Base-by-base conservation (phyloP, 2,113 vertebrate species). In the Octodon degus region DNA sequence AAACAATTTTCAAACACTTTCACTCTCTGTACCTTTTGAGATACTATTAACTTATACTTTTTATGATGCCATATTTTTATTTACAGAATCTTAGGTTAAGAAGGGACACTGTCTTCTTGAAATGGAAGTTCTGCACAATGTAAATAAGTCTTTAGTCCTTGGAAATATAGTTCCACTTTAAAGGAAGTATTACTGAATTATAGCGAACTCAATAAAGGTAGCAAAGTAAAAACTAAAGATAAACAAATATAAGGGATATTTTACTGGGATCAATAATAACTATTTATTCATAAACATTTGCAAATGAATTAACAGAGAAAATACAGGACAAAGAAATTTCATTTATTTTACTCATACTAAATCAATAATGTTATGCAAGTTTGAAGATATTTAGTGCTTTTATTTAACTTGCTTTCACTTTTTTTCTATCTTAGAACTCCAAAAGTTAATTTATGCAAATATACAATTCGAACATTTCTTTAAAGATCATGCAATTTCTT, bases 381-480 rank as follows among this genome's bases (percentile, higher is more conserved):
- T 62, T 34, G 19, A 92, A 82, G 14, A 9, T 67, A 65, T 2
- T 89, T 62, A 87, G 43, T 80, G 20, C 70, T 43, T 93, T 90
- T 86, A 40, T 86, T 86, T 68, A 24, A 53, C 67, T 25, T 60
- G 2, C 37, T 70, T 10, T 24, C 47, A 50, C 22, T 37, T 68
- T 88, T 62, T 86, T 86, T 43, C 17, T 68, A 2, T 32, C 22
- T 87, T 43, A 43, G 24, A n/a, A n/a, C n/a, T n/a, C n/a, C n/a
- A n/a, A n/a, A 79, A 86, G 5, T 84, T 65, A 50, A 93, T 83
- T 65, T 81, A 92, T 40, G 4, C 3, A 93, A 89, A 24, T 55
- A 86, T 32, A 13, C n/a, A 80, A 25, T 83, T 80, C 88, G 20
- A 85, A 89, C 6, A 53, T 89, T 93, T 65, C 6, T 89, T 93